These are phyloP conservation scores for Artibeus jamaicensis DNA, from an alignment of 2,797 vertebrate species.

Conservation along the genomic window DNA sequence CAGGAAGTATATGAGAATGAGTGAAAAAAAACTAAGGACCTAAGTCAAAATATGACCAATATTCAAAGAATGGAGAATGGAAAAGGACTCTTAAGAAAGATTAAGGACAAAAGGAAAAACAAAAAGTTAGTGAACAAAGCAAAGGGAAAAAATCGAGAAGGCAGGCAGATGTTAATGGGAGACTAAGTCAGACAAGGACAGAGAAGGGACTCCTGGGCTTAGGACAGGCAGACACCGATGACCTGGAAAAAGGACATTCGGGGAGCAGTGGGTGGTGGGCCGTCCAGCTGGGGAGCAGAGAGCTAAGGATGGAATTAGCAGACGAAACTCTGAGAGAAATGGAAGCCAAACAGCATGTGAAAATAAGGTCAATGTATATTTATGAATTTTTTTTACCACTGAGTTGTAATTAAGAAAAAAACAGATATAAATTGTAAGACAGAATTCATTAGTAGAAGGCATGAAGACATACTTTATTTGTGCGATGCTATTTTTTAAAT, in stretches of 20 bases:
- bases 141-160: background rate
- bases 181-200: background rate
- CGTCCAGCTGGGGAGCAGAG: background rate
- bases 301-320: background rate
- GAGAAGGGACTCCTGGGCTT: too few relatives aligned
- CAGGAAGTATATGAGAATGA: background rate
- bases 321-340: background rate
- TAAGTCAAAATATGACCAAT: background rate
- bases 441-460: conserved; percentile 23
- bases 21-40: background rate
- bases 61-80: background rate
- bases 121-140: background rate
- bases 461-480: conserved; percentile 48
- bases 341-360: background rate
- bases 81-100: background rate
- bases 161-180: background rate
- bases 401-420: conserved; percentile 3
- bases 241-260: background rate
- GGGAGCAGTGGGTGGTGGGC: background rate
- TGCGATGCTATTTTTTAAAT: conserved; percentile 42
- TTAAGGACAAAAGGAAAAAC: background rate
- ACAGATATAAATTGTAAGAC: conserved; percentile 18
- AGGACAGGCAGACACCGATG: background rate
- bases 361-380: background rate
- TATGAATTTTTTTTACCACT: background rate